Evolutionary conservation across 2,888 invertebrate genomes (phyloP), one percentile per base, ranked within the genome.

Genomic region (Odontothrips loti): DNA sequence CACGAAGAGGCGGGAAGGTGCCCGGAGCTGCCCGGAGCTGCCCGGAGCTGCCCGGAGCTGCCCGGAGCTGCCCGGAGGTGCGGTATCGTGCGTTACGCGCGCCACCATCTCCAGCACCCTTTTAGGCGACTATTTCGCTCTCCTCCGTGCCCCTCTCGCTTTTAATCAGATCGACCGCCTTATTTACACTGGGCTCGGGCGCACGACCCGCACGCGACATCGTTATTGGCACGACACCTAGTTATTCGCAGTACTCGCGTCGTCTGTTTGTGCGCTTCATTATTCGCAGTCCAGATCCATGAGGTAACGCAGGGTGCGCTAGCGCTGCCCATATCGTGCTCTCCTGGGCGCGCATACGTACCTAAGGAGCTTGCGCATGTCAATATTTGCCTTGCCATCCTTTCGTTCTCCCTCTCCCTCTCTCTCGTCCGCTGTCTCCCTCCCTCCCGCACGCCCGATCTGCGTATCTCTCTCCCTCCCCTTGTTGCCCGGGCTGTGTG

Each of bases 161-260:
- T 20, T 58, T 68, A 23, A 75, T 75, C 68, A 27, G 68, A 75
- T 75, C 23, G 68, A 27, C 12, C 23, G 68, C 68, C 23, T 27
- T 75, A 75, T 75, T 27, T 27, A 75, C 68, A 75, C 68, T 11
- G 3, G 34, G 34, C 34, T 4, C 34, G 34, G 34, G 58, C 58
- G 27, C 68, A 75, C 68, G 68, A 75, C 23, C 11, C 68, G 68
- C 68, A 75, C 68, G 68, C 68, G 68, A 23, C 58, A 12, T 27
- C 68, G 27, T 27, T 75, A 75, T 75, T 75, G 27, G 68, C 68
- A 75, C 68, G 68, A 27, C 68, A 58, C 58, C 15, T 27, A n/a
- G 23, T 27, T 75, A 75, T 75, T 27, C 68, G 68, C 68, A 75
- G 17, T 17, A 17, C 1, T 11, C 15, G 34, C 20, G 58, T 20